Conservation (phyloP, 2,113 vertebrate species). For the Colaptes auratus region DNA sequence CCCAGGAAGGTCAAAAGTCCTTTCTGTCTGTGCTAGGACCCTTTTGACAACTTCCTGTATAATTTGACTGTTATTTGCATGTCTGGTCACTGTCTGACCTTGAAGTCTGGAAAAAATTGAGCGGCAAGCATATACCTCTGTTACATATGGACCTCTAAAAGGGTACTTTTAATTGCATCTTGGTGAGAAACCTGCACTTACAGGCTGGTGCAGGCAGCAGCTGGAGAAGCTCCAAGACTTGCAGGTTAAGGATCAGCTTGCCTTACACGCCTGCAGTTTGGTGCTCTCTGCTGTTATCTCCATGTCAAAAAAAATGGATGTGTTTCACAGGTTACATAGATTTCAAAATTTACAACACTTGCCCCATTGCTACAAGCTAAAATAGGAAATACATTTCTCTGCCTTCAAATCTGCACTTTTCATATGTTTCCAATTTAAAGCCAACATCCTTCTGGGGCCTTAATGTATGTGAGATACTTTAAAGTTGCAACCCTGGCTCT, state of each 20-base stretch:
- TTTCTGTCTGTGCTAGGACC: slow-evolving; percentile 75
- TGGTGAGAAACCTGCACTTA: slow-evolving; percentile 44
- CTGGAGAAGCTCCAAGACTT: slow-evolving; percentile 4
- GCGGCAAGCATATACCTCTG: slow-evolving; percentile 47
- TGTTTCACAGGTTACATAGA: slow-evolving; percentile 33
- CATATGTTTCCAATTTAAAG: slow-evolving; percentile 9
- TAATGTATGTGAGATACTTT: background rate
- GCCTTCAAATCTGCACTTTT: slow-evolving; percentile 23
- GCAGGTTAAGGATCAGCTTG: slow-evolving; percentile 25
- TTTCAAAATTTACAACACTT: slow-evolving; percentile 33
- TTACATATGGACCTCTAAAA: slow-evolving; percentile 63
- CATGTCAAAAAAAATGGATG: slow-evolving; percentile 14
- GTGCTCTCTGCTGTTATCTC: background rate
- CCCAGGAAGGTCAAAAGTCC: slow-evolving; percentile 79
- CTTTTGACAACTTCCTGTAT: slow-evolving; percentile 88
- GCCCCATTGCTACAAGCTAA: slow-evolving; percentile 27
- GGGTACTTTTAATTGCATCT: slow-evolving; percentile 66
- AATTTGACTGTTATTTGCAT: slow-evolving; percentile 86
- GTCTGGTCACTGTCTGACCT: slow-evolving; percentile 83
- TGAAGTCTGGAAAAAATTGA: slow-evolving; percentile 80
- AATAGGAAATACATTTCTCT: slow-evolving; percentile 27
- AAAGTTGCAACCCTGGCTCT: background rate
- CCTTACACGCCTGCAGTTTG: background rate
- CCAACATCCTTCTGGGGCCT: background rate
- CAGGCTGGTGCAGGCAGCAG: slow-evolving; percentile 1